Base-by-base conservation (phyloP, 2,888 invertebrate genomes). In the Halictus quadricinctus region DNA sequence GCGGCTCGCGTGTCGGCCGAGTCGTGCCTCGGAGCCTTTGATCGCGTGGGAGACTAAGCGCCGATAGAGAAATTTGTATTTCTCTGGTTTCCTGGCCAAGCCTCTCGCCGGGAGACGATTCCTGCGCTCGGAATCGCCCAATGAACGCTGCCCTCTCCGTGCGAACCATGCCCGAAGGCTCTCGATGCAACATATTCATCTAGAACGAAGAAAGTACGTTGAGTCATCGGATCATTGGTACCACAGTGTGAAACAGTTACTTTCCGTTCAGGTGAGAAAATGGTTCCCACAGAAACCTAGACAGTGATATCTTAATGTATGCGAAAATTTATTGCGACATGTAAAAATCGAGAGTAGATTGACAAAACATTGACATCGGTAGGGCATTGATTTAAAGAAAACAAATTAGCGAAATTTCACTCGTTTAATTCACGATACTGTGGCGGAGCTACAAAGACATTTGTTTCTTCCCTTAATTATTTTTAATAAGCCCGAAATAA, bases 11-110 rank as follows among this genome's bases (percentile, higher is more conserved):
- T 46, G 83, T 46, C 82, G 76, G 58, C 70, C 21, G 60, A 60
- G 75, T 83, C 75, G 58, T 54, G 18, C 36, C 50, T 18, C 70
- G 21, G 43, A n/a, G 41, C 21, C 21, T 46, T 43, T 36, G 80
- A 82, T 79, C 82, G 72, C 82, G 74, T 81, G 78, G 81, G 81
- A 81, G 70, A 58, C 18, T 74, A 21, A 58, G 69, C 13, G 29
- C 29, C 50, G 72, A 73, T 25, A 15, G 72, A 25, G 72, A 73
- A 73, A 73, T 50, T 73, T 36, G 69, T 69, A 41, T 69, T 41
- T 41, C 36, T 41, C 66, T 36, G 36, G 36, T 66, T 66, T 29
- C 66, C 66, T 36, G 66, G 54, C 72, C 25, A 21, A 8, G 66
- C 66, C 36, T 66, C 29, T 29, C 29, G 66, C 12, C 60, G 25